phyloP scores from a whole-genome alignment of 2,113 vertebrate species.

The Prolemur simus region DNA sequence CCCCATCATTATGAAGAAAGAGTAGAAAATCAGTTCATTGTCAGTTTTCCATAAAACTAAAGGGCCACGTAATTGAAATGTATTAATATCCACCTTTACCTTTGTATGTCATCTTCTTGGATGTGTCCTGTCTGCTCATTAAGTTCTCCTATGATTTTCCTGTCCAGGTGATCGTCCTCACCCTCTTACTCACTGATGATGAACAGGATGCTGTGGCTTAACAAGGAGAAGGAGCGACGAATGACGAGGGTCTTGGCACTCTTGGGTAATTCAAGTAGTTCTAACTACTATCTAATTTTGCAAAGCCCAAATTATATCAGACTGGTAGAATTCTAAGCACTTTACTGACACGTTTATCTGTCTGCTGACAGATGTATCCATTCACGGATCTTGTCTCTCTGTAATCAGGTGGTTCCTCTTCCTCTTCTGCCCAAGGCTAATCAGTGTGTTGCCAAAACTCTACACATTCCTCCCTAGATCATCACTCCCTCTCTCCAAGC shows the following conservation, averaged over 20 bases:
- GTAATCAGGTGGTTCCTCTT: too few relatives aligned
- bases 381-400: not conserved
- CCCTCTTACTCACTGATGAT: conserved; percentile 14
- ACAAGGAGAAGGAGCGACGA: conserved; percentile 57
- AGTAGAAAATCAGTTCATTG: not conserved
- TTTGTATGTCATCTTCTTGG: not conserved
- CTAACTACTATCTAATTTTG: not conserved
- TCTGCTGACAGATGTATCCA: not conserved
- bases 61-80: not conserved
- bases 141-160: not conserved
- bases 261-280: conserved; percentile 50
- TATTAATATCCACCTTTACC: not conserved
- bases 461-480: fast-evolving
- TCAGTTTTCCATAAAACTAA: not conserved
- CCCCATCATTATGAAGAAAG: too few relatives aligned
- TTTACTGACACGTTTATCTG: not conserved
- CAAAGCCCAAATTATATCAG: not conserved
- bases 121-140: not conserved
- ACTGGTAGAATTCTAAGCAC: not conserved
- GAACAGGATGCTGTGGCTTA: conserved; percentile 33
- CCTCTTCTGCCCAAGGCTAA: not conserved
- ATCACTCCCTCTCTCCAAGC: not conserved
- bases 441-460: not conserved
- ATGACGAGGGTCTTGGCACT: conserved; percentile 61
- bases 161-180: conserved; percentile 53